These are phyloP conservation scores for Apis cerana DNA, from an alignment of 1,140 invertebrate species.

Conservation along the genomic window DNA sequence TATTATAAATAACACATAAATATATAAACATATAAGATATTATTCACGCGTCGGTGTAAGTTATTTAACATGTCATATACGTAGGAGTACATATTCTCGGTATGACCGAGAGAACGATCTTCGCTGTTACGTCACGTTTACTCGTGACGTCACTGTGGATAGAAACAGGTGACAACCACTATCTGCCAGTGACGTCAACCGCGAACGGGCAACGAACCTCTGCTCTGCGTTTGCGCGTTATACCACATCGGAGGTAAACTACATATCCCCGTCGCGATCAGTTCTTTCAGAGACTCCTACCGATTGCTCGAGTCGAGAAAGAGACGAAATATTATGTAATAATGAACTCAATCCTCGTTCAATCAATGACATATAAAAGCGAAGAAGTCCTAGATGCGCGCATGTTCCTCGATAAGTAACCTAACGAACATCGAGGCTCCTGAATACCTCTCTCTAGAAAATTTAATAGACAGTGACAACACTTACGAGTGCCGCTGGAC, in stretches of 20 bases:
- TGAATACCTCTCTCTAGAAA: constrained; percentile 27
- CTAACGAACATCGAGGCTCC: constrained; percentile 5
- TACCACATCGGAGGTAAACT: constrained; percentile 27
- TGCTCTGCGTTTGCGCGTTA: constrained; percentile 58
- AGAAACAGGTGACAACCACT: constrained; percentile 61
- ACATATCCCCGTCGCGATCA: constrained; percentile 42
- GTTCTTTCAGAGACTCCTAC: constrained; percentile 16
- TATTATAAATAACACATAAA: no score
- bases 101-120: constrained; percentile 1
- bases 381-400: constrained; percentile 2
- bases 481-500: constrained; percentile 62
- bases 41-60: neutral
- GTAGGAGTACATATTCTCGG: neutral
- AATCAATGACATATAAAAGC: neutral
- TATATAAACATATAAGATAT: neutral
- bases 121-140: constrained; percentile 44
- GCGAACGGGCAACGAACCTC: constrained; percentile 63
- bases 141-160: constrained; percentile 52
- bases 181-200: constrained; percentile 59
- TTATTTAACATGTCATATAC: neutral
- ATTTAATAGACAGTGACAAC: constrained; percentile 58
- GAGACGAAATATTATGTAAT: neutral
- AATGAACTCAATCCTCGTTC: neutral
- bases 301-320: neutral
- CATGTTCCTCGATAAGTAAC: constrained; percentile 34